Conservation (phyloP, 2,797 vertebrate species). For the Typhlichthys eigenmanni region DNA sequence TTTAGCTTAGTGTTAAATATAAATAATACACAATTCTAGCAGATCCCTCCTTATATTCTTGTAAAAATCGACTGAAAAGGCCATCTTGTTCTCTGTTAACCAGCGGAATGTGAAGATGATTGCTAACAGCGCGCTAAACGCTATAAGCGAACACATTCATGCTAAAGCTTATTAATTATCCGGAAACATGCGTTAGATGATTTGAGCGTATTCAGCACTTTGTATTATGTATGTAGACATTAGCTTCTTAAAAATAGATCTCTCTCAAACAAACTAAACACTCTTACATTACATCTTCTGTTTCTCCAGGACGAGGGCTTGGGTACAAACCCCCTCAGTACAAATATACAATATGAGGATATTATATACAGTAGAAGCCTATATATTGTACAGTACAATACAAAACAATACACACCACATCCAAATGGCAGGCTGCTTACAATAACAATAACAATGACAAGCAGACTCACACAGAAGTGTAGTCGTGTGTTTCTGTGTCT, state of each 20-base stretch:
- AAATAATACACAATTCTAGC: too few relatives aligned
- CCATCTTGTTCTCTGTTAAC: neutral
- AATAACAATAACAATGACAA: slow-evolving; percentile 37
- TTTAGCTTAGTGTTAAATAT: too few relatives aligned
- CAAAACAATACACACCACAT: slow-evolving; percentile 43
- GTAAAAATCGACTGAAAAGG: neutral
- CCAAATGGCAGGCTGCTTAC: slow-evolving; percentile 40
- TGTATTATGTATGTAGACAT: neutral
- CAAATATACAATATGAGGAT: slow-evolving; percentile 58
- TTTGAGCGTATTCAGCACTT: neutral
- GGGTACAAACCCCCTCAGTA: slow-evolving; percentile 46
- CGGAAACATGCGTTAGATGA: slow-evolving; percentile 51
- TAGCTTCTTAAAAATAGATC: slow-evolving; percentile 19
- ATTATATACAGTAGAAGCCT: slow-evolving; percentile 35
- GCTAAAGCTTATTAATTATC: slow-evolving; percentile 47
- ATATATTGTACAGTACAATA: slow-evolving; percentile 33
- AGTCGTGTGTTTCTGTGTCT: slow-evolving; percentile 21
- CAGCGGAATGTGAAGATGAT: slow-evolving; percentile 31
- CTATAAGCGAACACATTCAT: slow-evolving; percentile 30
- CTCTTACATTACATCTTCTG: neutral
- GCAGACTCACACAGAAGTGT: slow-evolving; percentile 15
- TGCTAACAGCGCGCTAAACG: slow-evolving; percentile 35
- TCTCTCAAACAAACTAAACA: slow-evolving; percentile 23
- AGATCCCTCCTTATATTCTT: neutral
- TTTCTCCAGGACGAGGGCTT: slow-evolving; percentile 13